Base-by-base conservation (phyloP, 2,113 vertebrate species). In the Galemys pyrenaicus region DNA sequence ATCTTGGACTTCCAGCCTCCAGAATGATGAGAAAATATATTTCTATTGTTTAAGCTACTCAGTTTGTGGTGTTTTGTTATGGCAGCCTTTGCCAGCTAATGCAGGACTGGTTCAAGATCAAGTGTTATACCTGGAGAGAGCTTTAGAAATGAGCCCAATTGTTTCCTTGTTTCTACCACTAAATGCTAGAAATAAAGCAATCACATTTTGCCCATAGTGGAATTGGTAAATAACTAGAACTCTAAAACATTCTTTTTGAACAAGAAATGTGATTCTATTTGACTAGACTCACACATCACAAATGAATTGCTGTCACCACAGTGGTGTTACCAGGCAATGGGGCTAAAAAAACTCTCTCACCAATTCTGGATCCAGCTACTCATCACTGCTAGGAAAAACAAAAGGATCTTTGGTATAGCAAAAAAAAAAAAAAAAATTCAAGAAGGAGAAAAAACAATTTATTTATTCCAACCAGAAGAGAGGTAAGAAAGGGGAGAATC, bases 181-280 rank as follows among this genome's bases (percentile, higher is more conserved):
- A 88, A 84, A 80, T 75, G 26, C 74, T 68, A 64, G 44, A 93
- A 80, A 79, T 68, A 49, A 81, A 87, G 62, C 12, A 51, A 15
- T 62, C 20, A 35, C 64, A 60, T 62, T 84, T 92, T 73, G 8
- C 3, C 37, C 26, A 32, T 7, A 41, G 78, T 39, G 64, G 12
- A 11, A 75, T 70, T 92, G 64, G 30, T 71, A 75, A 96, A 54
- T 39, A 78, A 35, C 12, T n/a, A 12, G 17, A 91, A 51, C 56
- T 75, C 26, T 35, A 54, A 87, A 51, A 84, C 9, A 41, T 88
- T 93, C 68, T 67, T 92, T 54, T 35, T 83, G 60, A 95, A 44
- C 3, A 83, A 80, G 79, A 80, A 65, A 71, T 58, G 35, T 44
- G 65, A 56, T 67, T 58, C 78, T 30, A 4, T 62, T 39, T 87